Evolutionary conservation across 2,797 vertebrate species (phyloP), one percentile per base, ranked within the genome.

Genomic region (Rhabdophis nuchalis): DNA sequence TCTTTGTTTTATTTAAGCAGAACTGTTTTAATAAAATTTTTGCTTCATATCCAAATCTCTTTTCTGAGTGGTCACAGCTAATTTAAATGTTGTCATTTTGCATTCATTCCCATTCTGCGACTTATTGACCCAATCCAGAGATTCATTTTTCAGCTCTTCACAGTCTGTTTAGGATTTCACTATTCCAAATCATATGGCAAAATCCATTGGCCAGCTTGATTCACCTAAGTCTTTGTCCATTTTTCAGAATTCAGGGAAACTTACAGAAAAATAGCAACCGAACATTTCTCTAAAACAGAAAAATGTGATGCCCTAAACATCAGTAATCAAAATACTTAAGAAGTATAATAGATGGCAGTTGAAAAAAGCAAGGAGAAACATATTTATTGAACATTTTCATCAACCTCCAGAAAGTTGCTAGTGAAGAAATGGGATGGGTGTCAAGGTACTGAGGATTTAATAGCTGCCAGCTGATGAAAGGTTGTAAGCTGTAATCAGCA

Each of bases 1-100:
- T 32, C 77, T 53, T 53, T 85, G 41, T 25, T 41, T 82, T 86
- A 32, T 23, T 61, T 61, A n/a, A 86, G 32, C 23, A 64, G n/a
- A 50, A 86, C 29, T 53, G 58, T 91, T 91, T 91, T 86, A 91
- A 86, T 86, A 86, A 91, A 86, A 25, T 41, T 91, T 86, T 23
- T 13, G 36, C 50, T 64, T n/a, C 61, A 85, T 46, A 86, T 85
- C 68, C 36, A 56, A 87, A 85, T 90, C 90, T 13, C 46, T 54
- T 86, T 91, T 91, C 58, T 87, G 60, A 52, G 14, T 36, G 57
- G 14, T 85, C 54, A 85, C 54, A 90, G 36, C 36, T 41, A 90
- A 56, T 58, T 90, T 58, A 90, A 56, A 85, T 29, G 11, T 23
- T 82, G 41, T 90, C 36, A 90, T 90, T 90, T 82, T 85, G 54